Conservation (phyloP, 2,113 vertebrate species). For the Cranoglanis bouderius region DNA sequence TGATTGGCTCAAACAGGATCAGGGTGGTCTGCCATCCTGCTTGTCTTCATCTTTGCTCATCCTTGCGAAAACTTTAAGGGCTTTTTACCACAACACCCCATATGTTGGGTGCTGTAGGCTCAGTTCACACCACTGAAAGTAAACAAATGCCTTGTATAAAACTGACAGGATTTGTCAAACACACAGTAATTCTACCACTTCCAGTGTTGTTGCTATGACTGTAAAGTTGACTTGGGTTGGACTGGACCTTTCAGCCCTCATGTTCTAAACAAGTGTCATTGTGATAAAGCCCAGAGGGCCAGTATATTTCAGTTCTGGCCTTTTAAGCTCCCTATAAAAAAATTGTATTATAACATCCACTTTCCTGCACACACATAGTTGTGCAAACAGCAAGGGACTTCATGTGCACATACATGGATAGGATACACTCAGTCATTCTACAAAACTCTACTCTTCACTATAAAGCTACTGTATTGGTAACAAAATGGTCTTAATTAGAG, state of each 20-base stretch:
- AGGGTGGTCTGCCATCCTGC: conserved; percentile 31
- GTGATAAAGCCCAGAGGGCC: conserved; percentile 42
- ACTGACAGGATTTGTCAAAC: conserved; percentile 41
- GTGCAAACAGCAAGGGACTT: background rate
- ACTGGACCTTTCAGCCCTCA: conserved; percentile 19
- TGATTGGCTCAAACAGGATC: conserved; percentile 5
- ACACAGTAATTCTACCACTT: conserved; percentile 40
- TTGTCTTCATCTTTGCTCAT: conserved; percentile 8
- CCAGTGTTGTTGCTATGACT: conserved; percentile 19
- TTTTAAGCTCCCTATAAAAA: conserved; percentile 40
- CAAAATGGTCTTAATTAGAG: background rate
- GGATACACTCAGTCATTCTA: background rate
- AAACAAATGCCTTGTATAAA: conserved; percentile 11
- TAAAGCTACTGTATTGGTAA: background rate
- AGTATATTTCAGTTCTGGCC: conserved; percentile 30
- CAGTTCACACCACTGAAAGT: background rate
- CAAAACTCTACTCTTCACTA: background rate
- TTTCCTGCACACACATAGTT: background rate
- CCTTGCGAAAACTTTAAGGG: background rate
- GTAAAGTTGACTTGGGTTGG: conserved; percentile 12
- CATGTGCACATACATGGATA: background rate
- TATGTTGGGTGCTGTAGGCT: background rate
- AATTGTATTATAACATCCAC: conserved; percentile 19
- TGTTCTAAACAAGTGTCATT: conserved; percentile 47
- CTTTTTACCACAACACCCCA: conserved; percentile 5